A percentile compares a stretch with the other conserved stretches of the same genome.
Evolutionary conservation across 2,888 invertebrate genomes (phyloP).

Genomic region (Microplitis deprimator): DNA sequence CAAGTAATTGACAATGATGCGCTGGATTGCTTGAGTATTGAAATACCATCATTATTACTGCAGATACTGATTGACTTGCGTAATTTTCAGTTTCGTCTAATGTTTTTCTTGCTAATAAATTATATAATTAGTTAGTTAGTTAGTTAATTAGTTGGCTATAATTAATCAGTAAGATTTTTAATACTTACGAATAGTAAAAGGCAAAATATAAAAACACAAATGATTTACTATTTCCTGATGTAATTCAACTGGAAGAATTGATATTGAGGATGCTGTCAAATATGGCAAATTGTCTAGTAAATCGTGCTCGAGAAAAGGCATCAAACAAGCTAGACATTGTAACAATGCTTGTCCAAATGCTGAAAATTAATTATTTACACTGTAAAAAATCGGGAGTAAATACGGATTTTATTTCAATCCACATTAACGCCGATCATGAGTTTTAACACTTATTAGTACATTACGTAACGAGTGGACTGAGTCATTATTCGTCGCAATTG

Average conservation of each 20-base stretch:
- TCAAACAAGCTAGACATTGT: conserved; percentile 93
- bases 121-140: background rate
- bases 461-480: no score
- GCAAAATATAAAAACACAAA: conserved; percentile 95
- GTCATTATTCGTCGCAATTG: no score
- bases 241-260: conserved; percentile 89
- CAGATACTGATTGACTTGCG: conserved; percentile 88
- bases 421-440: no score
- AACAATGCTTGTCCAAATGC: conserved; percentile 95
- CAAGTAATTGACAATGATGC: conserved; percentile 95
- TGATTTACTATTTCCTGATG: conserved; percentile 96
- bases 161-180: background rate
- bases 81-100: conserved; percentile 84
- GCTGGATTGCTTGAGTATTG: conserved; percentile 96
- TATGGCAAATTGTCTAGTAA: conserved; percentile 96
- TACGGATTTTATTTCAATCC: no score
- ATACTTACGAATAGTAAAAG: conserved; percentile 92
- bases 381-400: background rate
- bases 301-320: conserved; percentile 97
- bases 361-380: conserved; percentile 68
- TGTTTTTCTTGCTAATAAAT: conserved; percentile 77
- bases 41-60: conserved; percentile 97
- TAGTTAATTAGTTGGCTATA: background rate
- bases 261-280: conserved; percentile 93
- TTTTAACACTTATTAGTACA: no score